Evolutionary conservation across 2,888 invertebrate species (phyloP), one percentile per base, ranked within the genome.

Genomic region (Myathropa florea): DNA sequence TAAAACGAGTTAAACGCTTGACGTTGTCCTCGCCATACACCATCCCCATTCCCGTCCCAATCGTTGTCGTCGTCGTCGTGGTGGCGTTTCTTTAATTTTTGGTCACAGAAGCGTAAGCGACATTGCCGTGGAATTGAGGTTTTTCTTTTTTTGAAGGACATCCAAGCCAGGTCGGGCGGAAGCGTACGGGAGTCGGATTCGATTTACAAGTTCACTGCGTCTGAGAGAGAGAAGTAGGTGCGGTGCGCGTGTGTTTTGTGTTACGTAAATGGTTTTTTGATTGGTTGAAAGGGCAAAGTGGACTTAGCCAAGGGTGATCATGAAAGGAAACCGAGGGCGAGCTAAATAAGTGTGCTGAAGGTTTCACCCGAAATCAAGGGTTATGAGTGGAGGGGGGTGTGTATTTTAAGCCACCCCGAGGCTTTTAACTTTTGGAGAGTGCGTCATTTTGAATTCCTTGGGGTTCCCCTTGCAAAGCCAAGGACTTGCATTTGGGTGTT

Each of bases 1-100:
- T 82, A 46, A 82, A 82, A 75, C 46, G 59, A 72, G 36, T 82
- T 86, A 86, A 86, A 78, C 86, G 85, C 77, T 82, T 78, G 70
- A 82, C 75, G 73, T 78, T 77, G 78, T 71, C 86, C 61, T 23
- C 46, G 33, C 33, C 33, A 33, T 18, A 18, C 7, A 46, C 46
- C 18, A 3, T 18, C n/a, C 39, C 10, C 39, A n/a, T 4, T 10
- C n/a, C n/a, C 3, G 30, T 10, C 6, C 33, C 10, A 7, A 9
- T 7, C 46, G n/a, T 4, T 6, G 46, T 4, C 18, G 46, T 7
- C 18, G 46, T 46, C 18, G 46, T 18, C 46, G 46, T 46, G n/a
- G 39, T 39, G 39, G 39, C 46, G 46, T 65, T 86, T 75, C 60
- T 76, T 64, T 83, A 83, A 77, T 83, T 83, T 79, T 71, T 75